Evolutionary conservation across 2,113 vertebrate genomes (phyloP).

Genomic region (Triplophysa tibetana): DNA sequence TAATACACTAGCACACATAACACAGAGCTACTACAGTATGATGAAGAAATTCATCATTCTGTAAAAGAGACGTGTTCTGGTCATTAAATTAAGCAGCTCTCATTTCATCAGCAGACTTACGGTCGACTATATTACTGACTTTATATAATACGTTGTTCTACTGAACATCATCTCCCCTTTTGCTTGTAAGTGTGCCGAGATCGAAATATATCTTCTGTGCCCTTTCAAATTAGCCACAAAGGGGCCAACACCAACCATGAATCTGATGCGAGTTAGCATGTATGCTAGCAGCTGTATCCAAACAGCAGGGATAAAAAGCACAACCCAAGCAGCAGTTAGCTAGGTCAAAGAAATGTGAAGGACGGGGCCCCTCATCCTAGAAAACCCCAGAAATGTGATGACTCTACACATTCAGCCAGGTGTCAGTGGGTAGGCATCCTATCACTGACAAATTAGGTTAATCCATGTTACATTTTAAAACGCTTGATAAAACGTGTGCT

Average conservation of each 20-base stretch:
- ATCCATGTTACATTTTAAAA: constrained; percentile 58
- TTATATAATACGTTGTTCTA: not conserved
- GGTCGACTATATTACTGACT: not conserved
- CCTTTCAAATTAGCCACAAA: constrained; percentile 1
- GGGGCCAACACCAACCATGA: not conserved
- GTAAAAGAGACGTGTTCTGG: not conserved
- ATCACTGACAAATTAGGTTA: constrained; percentile 56
- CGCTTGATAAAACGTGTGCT: constrained; percentile 45
- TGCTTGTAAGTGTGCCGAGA: not conserved
- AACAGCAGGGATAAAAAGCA: constrained; percentile 34
- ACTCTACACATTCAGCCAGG: constrained; percentile 44
- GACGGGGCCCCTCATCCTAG: constrained; percentile 14
- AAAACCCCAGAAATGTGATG: constrained; percentile 29
- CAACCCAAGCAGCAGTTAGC: constrained; percentile 1
- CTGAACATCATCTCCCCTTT: not conserved
- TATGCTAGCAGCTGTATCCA: constrained; percentile 19
- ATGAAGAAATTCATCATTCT: constrained; percentile 8
- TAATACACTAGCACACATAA: not conserved
- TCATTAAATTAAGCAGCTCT: not conserved
- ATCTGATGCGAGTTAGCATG: constrained; percentile 6
- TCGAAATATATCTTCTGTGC: not conserved
- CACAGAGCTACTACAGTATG: not conserved
- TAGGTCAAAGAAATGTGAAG: constrained; percentile 44
- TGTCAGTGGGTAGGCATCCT: constrained; percentile 32
- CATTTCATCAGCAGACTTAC: constrained; percentile 1